Conservation (phyloP, 1,140 invertebrate species). For the Cotesia typhae region DNA sequence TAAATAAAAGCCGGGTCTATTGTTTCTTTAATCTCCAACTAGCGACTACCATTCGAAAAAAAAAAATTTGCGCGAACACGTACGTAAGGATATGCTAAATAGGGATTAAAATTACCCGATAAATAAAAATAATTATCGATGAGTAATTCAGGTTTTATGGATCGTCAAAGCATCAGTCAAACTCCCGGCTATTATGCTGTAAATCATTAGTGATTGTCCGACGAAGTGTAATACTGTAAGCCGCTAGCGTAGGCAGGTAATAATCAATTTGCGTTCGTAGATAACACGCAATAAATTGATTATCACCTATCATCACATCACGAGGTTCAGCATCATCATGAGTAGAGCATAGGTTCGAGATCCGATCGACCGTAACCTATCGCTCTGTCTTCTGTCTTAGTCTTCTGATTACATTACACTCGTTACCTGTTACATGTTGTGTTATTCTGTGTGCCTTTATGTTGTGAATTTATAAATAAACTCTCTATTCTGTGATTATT, state of each 20-base stretch:
- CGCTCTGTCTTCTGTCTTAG: background rate
- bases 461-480: constrained; percentile 9
- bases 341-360: background rate
- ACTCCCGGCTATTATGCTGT: constrained; percentile 47
- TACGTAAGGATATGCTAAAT: too few species aligned
- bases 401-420: background rate
- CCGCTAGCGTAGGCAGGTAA: constrained; percentile 38
- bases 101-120: background rate
- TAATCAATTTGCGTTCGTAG: constrained; percentile 52
- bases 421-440: background rate
- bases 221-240: constrained; percentile 45
- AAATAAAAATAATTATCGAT: background rate
- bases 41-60: too few species aligned
- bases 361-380: constrained; percentile 26
- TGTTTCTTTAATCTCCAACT: too few species aligned
- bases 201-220: constrained; percentile 51
- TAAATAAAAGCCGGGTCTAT: background rate
- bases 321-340: background rate
- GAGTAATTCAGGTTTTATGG: constrained; percentile 1
- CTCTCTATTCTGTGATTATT: background rate
- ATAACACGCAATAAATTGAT: constrained; percentile 51
- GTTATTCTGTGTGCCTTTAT: too few species aligned
- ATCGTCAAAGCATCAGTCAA: constrained; percentile 44
- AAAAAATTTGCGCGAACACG: too few species aligned
- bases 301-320: constrained; percentile 40